Evolutionary conservation across 2,797 vertebrate species (phyloP), one percentile per base, ranked within the genome.

Genomic region (Chrosomus eos): DNA sequence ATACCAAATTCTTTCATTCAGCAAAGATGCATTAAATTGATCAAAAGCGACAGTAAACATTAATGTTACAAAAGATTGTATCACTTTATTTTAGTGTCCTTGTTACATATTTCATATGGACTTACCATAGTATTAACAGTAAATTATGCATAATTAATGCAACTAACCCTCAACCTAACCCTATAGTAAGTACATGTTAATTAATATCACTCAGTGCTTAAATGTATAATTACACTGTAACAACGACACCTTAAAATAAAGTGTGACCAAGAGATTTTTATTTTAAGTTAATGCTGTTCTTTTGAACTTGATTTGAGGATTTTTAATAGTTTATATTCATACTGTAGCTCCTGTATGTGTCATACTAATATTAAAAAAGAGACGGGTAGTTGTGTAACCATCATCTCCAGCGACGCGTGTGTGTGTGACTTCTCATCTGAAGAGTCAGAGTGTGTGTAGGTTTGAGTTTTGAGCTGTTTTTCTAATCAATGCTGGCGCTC

Each of bases 401-500:
- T 38, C 14, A 10, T 38, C 36, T 62, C 13, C 60, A 62, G 43
- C 18, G 1, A 7, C 0, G 45, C 18, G 45, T 48, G 45, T 48
- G 45, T 45, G 13, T 16, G 45, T 48, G 45, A 3, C 43, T 43
- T 43, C 11, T 43, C 11, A 43, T 43, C 43, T 43, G 43, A 43
- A 43, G 40, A 43, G 43, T 31, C 13, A 43, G 40, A 43, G 43
- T 31, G 45, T 74, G 45, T 75, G 55, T 26, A 38, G 75, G 55
- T 26, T 77, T n/a, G 74, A 18, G 53, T 74, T 40, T 60, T 60
- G 75, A 36, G 75, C 75, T 40, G 75, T 19, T 77, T 77, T 7
- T 26, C 18, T 67, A 43, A 71, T 70, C 23, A 53, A 5, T 68
- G 31, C 13, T 10, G 23, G 3, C 11, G 16, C 36, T 36, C 36